Base-by-base conservation (phyloP, 2,113 vertebrate species). In the Psilopogon haemacephalus region DNA sequence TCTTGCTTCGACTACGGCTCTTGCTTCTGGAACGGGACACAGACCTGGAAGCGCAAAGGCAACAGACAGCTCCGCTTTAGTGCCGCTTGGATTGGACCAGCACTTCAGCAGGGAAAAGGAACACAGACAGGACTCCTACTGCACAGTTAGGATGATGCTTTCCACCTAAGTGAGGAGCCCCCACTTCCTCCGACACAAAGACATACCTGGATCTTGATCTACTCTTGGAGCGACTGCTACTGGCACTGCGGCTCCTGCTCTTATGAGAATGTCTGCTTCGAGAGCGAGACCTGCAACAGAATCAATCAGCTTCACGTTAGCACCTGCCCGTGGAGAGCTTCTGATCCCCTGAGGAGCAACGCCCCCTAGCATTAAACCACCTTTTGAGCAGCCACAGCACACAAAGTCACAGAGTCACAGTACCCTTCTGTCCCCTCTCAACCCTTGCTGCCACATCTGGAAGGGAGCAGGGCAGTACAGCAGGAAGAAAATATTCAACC, bases 261-360 rank as follows among this genome's bases (percentile, higher is more conserved):
- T 99, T 99, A 27, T 98, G 98, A 50, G 99, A 99, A 72, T 98
- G 98, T 93, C 99, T 98, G 97, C 99, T 99, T 93, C 98, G 98
- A 96, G 99, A 99, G 88, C 98, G 98, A 95, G 99, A 99, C 96
- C 99, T 99, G 93, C 12, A 73, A 89, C 26, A 82, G 78, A 82
- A 85, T 8, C 52, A 84, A 79, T 1, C 63, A 69, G 33, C 52
- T 33, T 33, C 33, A 32, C 0, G 0, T 87, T 50, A 93, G 59
- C 50, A 59, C 0, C 0, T 8, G 40, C 17, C 77, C 62, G 35
- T 0, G 0, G n/a, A 65, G 42, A 62, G 55, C 55, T 11, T 14
- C 26, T 9, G 7, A 15, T n/a, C 37, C 58, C 26, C 58, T 0
- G 8, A 0, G 35, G 40, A 35, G 28, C 60, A 75, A 64, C 13